A percentile compares a stretch with the other conserved stretches of the same genome.
Conservation (phyloP, 2,113 vertebrate genomes). For the Nesogale talazaci region DNA sequence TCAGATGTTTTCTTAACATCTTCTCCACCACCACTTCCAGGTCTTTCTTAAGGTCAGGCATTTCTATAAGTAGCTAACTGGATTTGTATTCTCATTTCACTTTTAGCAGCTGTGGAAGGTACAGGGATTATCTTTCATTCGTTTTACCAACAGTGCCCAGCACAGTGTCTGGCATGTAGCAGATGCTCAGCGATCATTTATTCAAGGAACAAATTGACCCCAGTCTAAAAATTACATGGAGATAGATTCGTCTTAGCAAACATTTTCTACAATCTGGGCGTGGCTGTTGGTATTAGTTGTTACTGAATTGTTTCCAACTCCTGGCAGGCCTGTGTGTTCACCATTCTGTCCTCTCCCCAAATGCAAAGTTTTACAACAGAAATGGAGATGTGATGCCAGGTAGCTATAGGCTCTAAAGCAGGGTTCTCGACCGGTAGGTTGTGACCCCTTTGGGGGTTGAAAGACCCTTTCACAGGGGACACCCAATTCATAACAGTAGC, state of each 20-base stretch:
- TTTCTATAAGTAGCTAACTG: constrained; percentile 41
- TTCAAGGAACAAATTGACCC: constrained; percentile 67
- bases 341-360: constrained; percentile 27
- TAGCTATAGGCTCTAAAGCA: not conserved
- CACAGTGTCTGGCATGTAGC: constrained; percentile 15
- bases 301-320: not conserved
- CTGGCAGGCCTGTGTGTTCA: not conserved
- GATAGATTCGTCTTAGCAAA: constrained; percentile 12
- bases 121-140: constrained; percentile 20
- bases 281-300: not conserved
- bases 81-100: constrained; percentile 66
- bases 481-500: no score
- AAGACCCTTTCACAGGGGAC: no score
- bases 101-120: constrained; percentile 31
- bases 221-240: constrained; percentile 37
- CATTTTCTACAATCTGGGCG: not conserved
- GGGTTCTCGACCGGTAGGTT: not conserved
- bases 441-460: no score
- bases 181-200: constrained; percentile 68
- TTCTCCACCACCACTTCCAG: not conserved
- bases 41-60: constrained; percentile 26
- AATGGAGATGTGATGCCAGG: not conserved
- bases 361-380: not conserved
- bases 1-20: not conserved
- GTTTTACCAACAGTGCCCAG: constrained; percentile 36